Base-by-base conservation (phyloP, 2,113 vertebrate genomes). In the Oreotrochilus melanogaster region DNA sequence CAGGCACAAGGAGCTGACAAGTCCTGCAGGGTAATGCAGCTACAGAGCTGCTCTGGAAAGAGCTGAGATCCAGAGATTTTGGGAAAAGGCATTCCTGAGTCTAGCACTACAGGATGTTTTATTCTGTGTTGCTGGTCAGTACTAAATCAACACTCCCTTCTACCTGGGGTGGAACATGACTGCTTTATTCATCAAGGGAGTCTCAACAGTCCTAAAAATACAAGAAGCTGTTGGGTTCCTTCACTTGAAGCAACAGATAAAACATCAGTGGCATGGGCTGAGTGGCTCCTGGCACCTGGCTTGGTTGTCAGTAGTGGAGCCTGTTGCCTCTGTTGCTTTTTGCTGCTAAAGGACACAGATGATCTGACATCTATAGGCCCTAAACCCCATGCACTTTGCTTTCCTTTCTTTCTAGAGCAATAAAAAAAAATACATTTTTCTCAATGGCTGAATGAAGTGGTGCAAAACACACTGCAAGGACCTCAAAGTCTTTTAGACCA, bases 321-420 rank as follows among this genome's bases (percentile, higher is more conserved):
- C 19, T 3, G 14, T n/a, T 50, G 48, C 64, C 60, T 93, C 37
- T 78, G 16, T n/a, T 69, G 14, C 28, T 74, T 80, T 39, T 1
- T 35, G 1, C n/a, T 39, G 1, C n/a, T 56, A 1, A 62, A 67
- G 39, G 28, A n/a, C 16, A 9, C 19, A 3, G 13, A 0, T 25
- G 37, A 7, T 58, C n/a, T 79, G 39, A 60, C 17, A 1, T 15
- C 28, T 43, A 57, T 47, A 50, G 35, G 10, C 35, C 48, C 47
- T 81, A 31, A 86, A 91, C 7, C 18, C 66, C 3, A 2, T 39
- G 12, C 19, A 9, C 37, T 87, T 66, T 11, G 2, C 64, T 95
- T 81, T 62, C 60, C 7, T 67, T 83, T 45, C 51, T 74, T 81
- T 33, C 31, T 53, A 71, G 51, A 85, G 53, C 51, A 47, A 5